A percentile compares a stretch with the other conserved stretches of the same genome.
phyloP scores from a whole-genome alignment of 2,113 vertebrate genomes.

The Puntigrus tetrazona region DNA sequence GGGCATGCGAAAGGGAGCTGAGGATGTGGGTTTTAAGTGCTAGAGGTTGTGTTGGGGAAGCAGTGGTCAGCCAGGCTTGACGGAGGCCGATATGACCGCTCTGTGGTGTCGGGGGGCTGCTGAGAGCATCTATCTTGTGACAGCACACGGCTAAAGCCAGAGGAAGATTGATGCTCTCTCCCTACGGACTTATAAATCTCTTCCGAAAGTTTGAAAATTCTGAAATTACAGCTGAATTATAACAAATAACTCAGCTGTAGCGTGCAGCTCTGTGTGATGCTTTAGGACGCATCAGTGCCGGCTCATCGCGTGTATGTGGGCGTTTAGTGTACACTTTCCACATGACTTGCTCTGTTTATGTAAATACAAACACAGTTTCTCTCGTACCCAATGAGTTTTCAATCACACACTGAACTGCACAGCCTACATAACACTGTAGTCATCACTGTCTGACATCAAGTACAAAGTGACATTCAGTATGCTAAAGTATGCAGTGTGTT shows the following conservation, averaged over 20 bases:
- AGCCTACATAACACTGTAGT: slow-evolving; percentile 7
- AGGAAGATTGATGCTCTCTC: slow-evolving; percentile 69
- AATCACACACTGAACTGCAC: slow-evolving; percentile 24
- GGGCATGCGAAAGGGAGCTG: not conserved
- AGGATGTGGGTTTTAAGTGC: not conserved
- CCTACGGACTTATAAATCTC: slow-evolving; percentile 66
- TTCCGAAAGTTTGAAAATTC: slow-evolving; percentile 67
- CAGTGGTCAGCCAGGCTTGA: slow-evolving; percentile 74
- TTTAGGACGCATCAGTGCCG: not conserved
- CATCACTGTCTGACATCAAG: slow-evolving; percentile 21
- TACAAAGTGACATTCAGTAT: slow-evolving; percentile 16
- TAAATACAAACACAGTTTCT: slow-evolving; percentile 23
- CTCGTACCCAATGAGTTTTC: not conserved
- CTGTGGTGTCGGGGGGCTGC: slow-evolving; percentile 64
- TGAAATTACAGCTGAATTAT: slow-evolving; percentile 73
- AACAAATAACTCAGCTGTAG: slow-evolving; percentile 66
- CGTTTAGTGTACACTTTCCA: slow-evolving; percentile 40
- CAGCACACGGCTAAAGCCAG: slow-evolving; percentile 50
- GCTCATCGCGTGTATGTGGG: slow-evolving; percentile 14
- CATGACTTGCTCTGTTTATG: slow-evolving; percentile 24
- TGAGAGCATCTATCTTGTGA: slow-evolving; percentile 73
- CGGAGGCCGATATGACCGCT: slow-evolving; percentile 68
- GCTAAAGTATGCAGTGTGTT: slow-evolving; percentile 15
- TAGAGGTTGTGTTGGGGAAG: slow-evolving; percentile 55
- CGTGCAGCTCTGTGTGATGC: not conserved